phyloP scores from a whole-genome alignment of 2,113 vertebrate species.

The Scomber colias region DNA sequence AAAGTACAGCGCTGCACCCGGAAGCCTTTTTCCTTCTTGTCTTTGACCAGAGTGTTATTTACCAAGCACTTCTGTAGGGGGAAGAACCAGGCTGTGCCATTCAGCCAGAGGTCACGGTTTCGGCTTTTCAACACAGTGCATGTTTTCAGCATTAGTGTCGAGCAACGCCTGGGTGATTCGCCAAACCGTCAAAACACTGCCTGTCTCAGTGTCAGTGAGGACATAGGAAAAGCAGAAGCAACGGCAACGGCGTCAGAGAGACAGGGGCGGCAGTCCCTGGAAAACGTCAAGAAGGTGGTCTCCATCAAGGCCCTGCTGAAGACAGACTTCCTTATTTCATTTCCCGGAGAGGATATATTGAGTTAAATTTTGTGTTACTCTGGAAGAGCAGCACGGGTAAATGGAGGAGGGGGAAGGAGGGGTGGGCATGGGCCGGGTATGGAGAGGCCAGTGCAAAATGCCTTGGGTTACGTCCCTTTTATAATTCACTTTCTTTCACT shows the following conservation, averaged over 20 bases:
- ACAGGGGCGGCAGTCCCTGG: conserved; percentile 63
- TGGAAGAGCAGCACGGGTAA: conserved; percentile 57
- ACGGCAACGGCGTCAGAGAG: conserved; percentile 57
- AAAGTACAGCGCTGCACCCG: conserved; percentile 78
- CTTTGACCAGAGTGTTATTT: conserved; percentile 82
- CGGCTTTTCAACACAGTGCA: conserved; percentile 81
- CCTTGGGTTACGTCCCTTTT: conserved; percentile 42
- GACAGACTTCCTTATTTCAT: conserved; percentile 83
- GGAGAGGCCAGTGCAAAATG: conserved; percentile 34
- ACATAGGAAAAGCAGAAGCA: conserved; percentile 76
- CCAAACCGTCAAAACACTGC: conserved; percentile 76
- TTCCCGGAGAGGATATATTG: conserved; percentile 78
- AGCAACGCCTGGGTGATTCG: conserved; percentile 68
- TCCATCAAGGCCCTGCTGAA: conserved; percentile 69
- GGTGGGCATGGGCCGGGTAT: conserved; percentile 8
- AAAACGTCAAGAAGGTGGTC: conserved; percentile 79
- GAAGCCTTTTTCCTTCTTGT: conserved; percentile 77
- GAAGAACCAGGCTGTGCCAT: conserved; percentile 70
- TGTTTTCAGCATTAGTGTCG: conserved; percentile 83
- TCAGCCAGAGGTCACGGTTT: conserved; percentile 82
- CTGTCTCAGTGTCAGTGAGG: conserved; percentile 73
- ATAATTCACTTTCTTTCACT: conserved; percentile 47
- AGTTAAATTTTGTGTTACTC: conserved; percentile 74
- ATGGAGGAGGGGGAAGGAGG: conserved; percentile 10
- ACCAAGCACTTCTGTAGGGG: conserved; percentile 77